Conservation (phyloP, 1,140 invertebrate species). For the Psilanteris sp. region DNA sequence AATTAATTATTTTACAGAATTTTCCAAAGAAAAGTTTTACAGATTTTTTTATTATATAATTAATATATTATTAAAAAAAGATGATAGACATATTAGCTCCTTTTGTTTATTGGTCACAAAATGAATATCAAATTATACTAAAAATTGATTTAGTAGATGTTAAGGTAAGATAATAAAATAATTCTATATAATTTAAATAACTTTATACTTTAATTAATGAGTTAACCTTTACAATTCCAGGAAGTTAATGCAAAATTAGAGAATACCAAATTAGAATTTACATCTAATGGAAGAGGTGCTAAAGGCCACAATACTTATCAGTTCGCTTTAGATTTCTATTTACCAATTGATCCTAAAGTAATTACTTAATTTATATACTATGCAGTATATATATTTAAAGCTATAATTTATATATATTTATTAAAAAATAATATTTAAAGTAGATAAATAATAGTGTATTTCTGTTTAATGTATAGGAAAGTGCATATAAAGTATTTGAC, state of each 20-base stretch:
- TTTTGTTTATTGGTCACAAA: conserved; percentile 96
- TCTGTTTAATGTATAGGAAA: conserved; percentile 69
- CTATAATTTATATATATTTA: too few species aligned
- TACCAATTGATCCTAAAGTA: conserved; percentile 85
- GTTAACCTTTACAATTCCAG: conserved; percentile 62
- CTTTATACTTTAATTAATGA: neutral
- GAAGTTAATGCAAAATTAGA: conserved; percentile 82
- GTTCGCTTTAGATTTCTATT: conserved; percentile 87
- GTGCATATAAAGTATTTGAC: conserved; percentile 80
- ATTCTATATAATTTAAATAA: neutral
- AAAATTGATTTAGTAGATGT: conserved; percentile 92
- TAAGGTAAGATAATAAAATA: conserved; percentile 78
- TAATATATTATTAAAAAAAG: conserved; percentile 24
- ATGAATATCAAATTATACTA: conserved; percentile 85
- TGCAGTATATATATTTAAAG: too few species aligned
- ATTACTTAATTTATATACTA: conserved; percentile 1
- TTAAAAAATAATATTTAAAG: neutral
- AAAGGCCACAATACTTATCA: conserved; percentile 85
- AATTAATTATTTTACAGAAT: too few species aligned
- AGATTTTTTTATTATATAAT: too few species aligned
- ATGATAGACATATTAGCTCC: conserved; percentile 83
- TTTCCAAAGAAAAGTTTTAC: too few species aligned
- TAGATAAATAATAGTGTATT: neutral
- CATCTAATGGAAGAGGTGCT: conserved; percentile 85
- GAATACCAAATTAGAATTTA: conserved; percentile 82